Percentiles rank a stretch among this genome's conserved stretches.
phyloP scores from a whole-genome alignment of 2,797 vertebrate genomes.

The Netta rufina region DNA sequence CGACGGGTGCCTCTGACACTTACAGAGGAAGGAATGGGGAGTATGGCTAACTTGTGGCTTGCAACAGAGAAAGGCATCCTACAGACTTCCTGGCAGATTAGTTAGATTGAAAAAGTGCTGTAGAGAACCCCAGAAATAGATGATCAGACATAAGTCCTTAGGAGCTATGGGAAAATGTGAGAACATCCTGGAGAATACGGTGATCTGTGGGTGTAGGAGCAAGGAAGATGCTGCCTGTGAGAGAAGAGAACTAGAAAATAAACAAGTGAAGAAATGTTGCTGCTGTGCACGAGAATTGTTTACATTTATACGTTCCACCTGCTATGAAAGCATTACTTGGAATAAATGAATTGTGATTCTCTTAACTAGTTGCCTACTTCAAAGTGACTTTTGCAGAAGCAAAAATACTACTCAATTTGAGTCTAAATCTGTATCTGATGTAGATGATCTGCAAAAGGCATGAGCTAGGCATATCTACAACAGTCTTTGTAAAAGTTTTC shows the following conservation, averaged over 20 bases:
- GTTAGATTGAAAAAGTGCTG: not conserved
- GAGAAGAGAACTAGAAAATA: not conserved
- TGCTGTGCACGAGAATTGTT: not conserved
- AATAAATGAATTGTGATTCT: not conserved
- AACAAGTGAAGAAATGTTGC: not conserved
- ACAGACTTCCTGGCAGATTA: not conserved
- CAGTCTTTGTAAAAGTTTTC: not conserved
- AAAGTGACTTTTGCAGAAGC: not conserved
- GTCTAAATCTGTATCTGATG: not conserved
- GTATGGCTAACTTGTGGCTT: not conserved
- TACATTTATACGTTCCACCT: not conserved
- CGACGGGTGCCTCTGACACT: fast-evolving
- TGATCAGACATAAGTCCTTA: not conserved
- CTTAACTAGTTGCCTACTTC: not conserved
- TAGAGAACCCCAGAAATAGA: not conserved
- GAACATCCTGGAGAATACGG: not conserved
- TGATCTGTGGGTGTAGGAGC: fast-evolving
- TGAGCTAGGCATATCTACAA: not conserved
- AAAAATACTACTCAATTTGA: not conserved
- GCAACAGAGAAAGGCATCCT: not conserved
- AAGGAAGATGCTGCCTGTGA: not conserved
- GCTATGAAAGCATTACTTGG: not conserved
- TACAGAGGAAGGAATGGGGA: not conserved
- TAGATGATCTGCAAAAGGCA: not conserved
- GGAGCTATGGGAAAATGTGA: not conserved